Base-by-base conservation (phyloP, 2,797 vertebrate species). In the Malacoraja senta region DNA sequence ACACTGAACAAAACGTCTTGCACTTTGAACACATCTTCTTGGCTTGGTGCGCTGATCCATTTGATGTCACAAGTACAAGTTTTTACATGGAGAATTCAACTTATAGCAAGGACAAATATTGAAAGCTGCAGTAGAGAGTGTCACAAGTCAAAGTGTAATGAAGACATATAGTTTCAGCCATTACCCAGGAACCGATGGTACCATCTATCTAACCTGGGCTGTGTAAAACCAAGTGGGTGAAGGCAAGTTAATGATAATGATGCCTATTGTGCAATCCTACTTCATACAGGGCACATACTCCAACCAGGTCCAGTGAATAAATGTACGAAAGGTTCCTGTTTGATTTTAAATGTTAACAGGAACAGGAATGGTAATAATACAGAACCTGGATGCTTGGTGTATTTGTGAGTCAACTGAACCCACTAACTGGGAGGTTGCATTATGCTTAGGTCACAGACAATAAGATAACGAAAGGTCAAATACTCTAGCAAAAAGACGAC, bases 1-100 rank as follows among this genome's bases (percentile, higher is more conserved):
- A n/a, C 61, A 88, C n/a, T 88, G 84, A 88, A 68, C 68, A 58
- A 61, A 86, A 86, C n/a, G n/a, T n/a, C n/a, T n/a, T n/a, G n/a
- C 58, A 6, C 26, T 86, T 29, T 63, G 12, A 86, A 86, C 9
- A 10, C 8, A 10, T 68, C 84, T 9, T 17, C 17, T 35, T 88
- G 84, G 84, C 29, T 83, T 21, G 8, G 7, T 21, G 6, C 32
- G 53, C 29, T 4, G 71, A 74, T 74, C 26, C 17, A 15, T 32
- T 61, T 65, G 61, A 65, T 65, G 29, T 17, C 17, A 88, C 1
- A 9, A 44, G 35, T 68, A 26, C 15, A 68, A 38, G 10, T 88
- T 68, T 19, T 7, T 2, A 35, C 1, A 3, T 32, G 61, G 61
- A 84, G 53, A 29, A 32, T 4, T n/a, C 81, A 53, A 61, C 3